These are phyloP conservation scores for Sesamia inferens DNA, from an alignment of 2,888 invertebrate genomes.

Conservation along the genomic window DNA sequence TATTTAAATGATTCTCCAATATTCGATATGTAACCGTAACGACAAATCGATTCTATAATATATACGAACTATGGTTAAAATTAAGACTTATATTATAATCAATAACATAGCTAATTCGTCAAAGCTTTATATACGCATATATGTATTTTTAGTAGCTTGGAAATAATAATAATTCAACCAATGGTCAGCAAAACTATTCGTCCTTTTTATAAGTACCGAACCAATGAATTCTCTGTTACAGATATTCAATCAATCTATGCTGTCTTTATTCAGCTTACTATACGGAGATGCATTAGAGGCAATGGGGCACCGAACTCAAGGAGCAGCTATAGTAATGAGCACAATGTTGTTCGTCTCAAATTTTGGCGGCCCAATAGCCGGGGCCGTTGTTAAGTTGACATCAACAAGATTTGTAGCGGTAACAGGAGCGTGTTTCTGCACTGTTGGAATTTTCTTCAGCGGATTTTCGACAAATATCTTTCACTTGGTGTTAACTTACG, in stretches of 20 bases:
- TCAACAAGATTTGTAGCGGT: conserved; percentile 85
- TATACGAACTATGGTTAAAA: not conserved
- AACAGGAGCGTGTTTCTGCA: conserved; percentile 80
- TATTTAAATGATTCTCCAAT: not conserved
- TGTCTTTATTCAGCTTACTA: conserved; percentile 92
- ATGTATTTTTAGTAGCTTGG: not conserved
- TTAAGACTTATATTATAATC: not conserved
- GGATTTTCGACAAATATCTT: conserved; percentile 84
- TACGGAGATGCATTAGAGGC: conserved; percentile 91
- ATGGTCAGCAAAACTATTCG: too few relatives aligned
- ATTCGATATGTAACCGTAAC: not conserved
- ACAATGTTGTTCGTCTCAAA: conserved; percentile 91
- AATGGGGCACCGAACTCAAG: conserved; percentile 91
- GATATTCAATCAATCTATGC: conserved; percentile 93
- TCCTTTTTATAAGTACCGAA: not conserved
- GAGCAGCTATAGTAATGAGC: conserved; percentile 92
- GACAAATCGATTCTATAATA: too few relatives aligned
- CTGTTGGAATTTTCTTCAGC: conserved; percentile 84
- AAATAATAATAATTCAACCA: not conserved
- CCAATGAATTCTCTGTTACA: conserved; percentile 71
- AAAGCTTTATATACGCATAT: too few relatives aligned
- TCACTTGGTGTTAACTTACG: conserved; percentile 86
- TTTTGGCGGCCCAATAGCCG: conserved; percentile 92
- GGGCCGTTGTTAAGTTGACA: conserved; percentile 90
- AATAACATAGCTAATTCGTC: too few relatives aligned